phyloP scores from a whole-genome alignment of 2,797 vertebrate species.

The Furcifer pardalis region DNA sequence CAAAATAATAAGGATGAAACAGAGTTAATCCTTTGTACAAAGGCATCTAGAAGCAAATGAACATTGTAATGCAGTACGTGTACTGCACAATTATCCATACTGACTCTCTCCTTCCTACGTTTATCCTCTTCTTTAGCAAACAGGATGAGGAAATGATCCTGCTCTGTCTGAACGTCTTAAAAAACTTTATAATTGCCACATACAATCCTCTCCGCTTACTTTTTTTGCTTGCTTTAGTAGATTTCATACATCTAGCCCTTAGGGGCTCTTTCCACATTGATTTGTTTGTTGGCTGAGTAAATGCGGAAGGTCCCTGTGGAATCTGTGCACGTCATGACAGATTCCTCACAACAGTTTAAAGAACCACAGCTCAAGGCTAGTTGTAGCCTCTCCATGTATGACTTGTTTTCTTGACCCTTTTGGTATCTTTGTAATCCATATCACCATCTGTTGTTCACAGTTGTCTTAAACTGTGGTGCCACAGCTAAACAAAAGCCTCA shows the following conservation, averaged over 20 bases:
- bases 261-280: slow-evolving; percentile 12
- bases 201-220: neutral
- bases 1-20: neutral
- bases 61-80: neutral
- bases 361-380: slow-evolving; percentile 1
- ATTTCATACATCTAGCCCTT: slow-evolving; percentile 5
- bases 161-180: neutral
- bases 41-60: neutral
- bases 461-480: neutral
- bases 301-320: slow-evolving; percentile 1
- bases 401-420: slow-evolving; percentile 15
- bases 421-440: neutral
- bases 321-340: neutral
- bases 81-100: neutral
- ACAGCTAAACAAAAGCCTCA: neutral
- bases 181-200: neutral
- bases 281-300: slow-evolving; percentile 27
- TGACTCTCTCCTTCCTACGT: neutral
- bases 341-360: slow-evolving; percentile 1
- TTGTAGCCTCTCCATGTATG: neutral
- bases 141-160: neutral
- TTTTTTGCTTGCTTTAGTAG: neutral
- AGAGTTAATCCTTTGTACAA: neutral
- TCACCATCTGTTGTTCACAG: neutral
- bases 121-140: neutral